Evolutionary conservation across 2,113 vertebrate species (phyloP), one percentile per base, ranked within the genome.

Genomic region (Leptosomus discolor): DNA sequence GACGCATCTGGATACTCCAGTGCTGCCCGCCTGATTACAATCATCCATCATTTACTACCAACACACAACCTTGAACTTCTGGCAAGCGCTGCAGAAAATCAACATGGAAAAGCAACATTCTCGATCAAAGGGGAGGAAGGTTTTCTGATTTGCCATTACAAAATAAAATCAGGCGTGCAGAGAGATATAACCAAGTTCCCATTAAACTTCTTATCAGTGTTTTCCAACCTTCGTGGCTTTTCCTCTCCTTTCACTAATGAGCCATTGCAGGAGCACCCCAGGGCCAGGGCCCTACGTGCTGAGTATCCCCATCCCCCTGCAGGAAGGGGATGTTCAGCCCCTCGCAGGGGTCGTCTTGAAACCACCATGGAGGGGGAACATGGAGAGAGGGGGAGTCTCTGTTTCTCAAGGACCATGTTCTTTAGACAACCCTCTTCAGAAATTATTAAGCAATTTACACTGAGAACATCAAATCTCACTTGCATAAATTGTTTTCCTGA

Each of bases 61-160:
- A 67, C 32, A 53, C 37, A n/a, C 48, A 84, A 21, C 68, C 87
- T 46, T 68, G 76, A 93, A 81, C 82, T 90, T 45, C 36, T 32
- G 78, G 81, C 91, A 90, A 85, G 81, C 56, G 32, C 94, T 15
- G 16, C 64, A 92, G 70, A 85, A 95, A 96, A 92, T 68, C 83
- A 90, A 88, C 48, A 8, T 0, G 10, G 93, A 61, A 94, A 91
- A 80, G 71, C 53, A 71, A 32, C 64, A 30, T 78, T 77, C 71
- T 57, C 4, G 0, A 81, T 73, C 32, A 70, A 89, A 87, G n/a
- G 50, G 68, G n/a, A 91, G 43, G 53, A 76, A 74, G 27, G 22
- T 56, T 67, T 60, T 53, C 79, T 48, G 50, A 65, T 39, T 71
- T 83, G 46, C 65, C 73, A 23, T 71, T 60, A 58, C 63, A 73